phyloP scores from a whole-genome alignment of 1,140 invertebrate genomes.

The Bradynema listronoti region DNA sequence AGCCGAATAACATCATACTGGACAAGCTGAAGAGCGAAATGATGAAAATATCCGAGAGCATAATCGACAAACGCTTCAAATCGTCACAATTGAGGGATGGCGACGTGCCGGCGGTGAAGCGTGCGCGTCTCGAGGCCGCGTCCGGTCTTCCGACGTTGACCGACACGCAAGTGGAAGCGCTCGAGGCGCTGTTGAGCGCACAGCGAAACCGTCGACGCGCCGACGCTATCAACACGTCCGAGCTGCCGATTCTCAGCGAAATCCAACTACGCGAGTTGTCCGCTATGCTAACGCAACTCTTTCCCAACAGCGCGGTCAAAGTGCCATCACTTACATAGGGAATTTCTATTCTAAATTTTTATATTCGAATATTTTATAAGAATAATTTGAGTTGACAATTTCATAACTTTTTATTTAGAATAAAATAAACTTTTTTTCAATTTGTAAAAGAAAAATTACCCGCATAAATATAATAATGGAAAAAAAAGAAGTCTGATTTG shows the following conservation, averaged over 20 bases:
- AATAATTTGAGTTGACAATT: too few relatives aligned
- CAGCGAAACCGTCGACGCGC: not conserved
- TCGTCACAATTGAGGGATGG: too few relatives aligned
- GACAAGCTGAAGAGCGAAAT: constrained; percentile 82
- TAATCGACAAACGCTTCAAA: too few relatives aligned
- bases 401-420: too few relatives aligned
- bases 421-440: too few relatives aligned
- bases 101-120: constrained; percentile 1
- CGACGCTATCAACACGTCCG: not conserved
- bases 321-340: too few relatives aligned
- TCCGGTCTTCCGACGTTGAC: not conserved
- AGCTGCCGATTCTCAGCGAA: constrained; percentile 22
- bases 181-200: not conserved
- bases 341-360: too few relatives aligned
- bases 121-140: not conserved
- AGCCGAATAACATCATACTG: constrained; percentile 84
- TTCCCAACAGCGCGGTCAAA: too few relatives aligned
- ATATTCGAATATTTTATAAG: too few relatives aligned
- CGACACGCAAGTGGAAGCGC: not conserved
- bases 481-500: too few relatives aligned
- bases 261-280: constrained; percentile 17
- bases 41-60: constrained; percentile 53
- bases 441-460: too few relatives aligned
- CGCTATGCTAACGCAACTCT: not conserved
- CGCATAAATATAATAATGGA: too few relatives aligned